These are phyloP conservation scores for Chromobotia macracanthus DNA, from an alignment of 2,797 vertebrate species.

Conservation along the genomic window DNA sequence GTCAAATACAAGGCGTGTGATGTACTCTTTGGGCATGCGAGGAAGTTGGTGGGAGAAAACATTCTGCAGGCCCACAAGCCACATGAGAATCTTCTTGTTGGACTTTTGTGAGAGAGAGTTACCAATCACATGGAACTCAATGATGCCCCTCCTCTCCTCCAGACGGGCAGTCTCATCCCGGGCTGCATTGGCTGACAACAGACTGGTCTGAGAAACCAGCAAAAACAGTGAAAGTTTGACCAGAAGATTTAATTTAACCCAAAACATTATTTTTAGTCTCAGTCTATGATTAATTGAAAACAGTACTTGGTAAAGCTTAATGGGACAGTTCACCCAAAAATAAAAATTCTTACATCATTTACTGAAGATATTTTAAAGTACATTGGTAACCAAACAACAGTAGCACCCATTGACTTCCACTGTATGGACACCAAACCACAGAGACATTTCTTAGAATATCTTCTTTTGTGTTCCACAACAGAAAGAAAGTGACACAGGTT, in stretches of 20 bases:
- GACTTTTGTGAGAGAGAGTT: constrained; percentile 97
- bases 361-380: too few species aligned
- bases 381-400: too few species aligned
- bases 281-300: too few species aligned
- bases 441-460: too few species aligned
- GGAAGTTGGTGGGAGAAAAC: constrained; percentile 98
- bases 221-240: neutral
- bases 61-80: constrained; percentile 97
- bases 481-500: too few species aligned
- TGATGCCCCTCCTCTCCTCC: constrained; percentile 94
- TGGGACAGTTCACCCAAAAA: too few species aligned
- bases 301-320: too few species aligned
- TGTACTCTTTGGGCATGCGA: constrained; percentile 99
- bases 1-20: constrained; percentile 96
- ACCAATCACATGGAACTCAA: constrained; percentile 97
- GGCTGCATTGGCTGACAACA: constrained; percentile 93
- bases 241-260: neutral
- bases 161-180: constrained; percentile 94
- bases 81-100: constrained; percentile 97
- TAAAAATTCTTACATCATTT: too few species aligned
- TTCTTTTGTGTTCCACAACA: too few species aligned
- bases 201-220: constrained; percentile 80
- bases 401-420: too few species aligned
- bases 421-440: too few species aligned
- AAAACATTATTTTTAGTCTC: too few species aligned